These are phyloP conservation scores for Albula goreensis DNA, from an alignment of 2,113 vertebrate genomes.

Conservation along the genomic window DNA sequence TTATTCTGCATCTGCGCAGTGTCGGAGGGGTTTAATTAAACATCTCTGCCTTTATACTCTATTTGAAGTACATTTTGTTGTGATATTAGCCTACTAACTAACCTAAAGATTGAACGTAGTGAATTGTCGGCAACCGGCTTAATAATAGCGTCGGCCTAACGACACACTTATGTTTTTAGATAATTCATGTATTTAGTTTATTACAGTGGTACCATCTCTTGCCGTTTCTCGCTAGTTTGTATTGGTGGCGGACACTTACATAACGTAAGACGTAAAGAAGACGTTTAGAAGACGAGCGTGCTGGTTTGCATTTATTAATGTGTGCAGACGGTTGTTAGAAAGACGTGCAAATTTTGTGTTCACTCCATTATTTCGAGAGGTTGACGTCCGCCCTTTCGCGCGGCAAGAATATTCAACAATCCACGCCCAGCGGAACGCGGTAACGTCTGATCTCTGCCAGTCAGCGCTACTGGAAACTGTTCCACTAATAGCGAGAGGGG, in stretches of 20 bases:
- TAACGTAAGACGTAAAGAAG: constrained; percentile 21
- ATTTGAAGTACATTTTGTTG: not conserved
- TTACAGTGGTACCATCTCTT: constrained; percentile 9
- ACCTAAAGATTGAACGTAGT: not conserved
- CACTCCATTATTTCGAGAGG: constrained; percentile 12
- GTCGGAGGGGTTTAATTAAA: not conserved
- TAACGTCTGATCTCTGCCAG: constrained; percentile 52
- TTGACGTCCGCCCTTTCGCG: constrained; percentile 58
- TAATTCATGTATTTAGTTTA: not conserved
- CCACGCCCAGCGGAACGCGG: constrained; percentile 43
- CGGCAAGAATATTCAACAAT: constrained; percentile 60
- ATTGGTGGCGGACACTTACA: constrained; percentile 9
- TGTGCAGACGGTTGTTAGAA: not conserved
- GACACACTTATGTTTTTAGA: not conserved
- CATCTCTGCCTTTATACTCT: too few relatives aligned
- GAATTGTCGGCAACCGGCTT: not conserved
- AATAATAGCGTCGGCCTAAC: not conserved
- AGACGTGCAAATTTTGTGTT: not conserved
- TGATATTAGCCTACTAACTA: not conserved
- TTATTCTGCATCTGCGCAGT: not conserved
- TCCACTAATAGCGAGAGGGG: constrained; percentile 37
- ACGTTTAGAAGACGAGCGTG: not conserved
- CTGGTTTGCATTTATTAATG: not conserved
- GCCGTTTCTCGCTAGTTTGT: too few relatives aligned
- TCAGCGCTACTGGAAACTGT: constrained; percentile 54